Evolutionary conservation across 2,113 vertebrate species (phyloP).

Genomic region (Vanacampus margaritifer): DNA sequence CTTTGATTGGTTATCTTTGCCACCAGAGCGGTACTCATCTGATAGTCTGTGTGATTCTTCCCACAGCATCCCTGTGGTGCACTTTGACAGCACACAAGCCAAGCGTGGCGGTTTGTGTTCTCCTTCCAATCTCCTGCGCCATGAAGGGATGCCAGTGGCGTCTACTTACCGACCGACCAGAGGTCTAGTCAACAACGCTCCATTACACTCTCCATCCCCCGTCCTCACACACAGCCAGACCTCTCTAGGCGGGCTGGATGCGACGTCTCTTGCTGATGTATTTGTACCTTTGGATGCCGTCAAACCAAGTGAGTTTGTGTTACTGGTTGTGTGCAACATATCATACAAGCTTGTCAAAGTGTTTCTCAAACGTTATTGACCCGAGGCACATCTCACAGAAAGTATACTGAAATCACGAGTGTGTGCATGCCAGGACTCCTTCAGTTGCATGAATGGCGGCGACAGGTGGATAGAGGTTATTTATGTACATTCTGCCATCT

Average conservation of each 20-base stretch:
- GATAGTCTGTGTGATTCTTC: constrained; percentile 21
- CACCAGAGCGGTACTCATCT: background rate
- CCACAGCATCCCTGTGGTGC: constrained; percentile 61
- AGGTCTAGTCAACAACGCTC: constrained; percentile 69
- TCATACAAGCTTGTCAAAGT: background rate
- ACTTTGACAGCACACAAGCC: constrained; percentile 18
- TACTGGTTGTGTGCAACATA: background rate
- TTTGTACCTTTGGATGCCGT: constrained; percentile 87
- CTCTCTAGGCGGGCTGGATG: constrained; percentile 70
- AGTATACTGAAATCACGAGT: background rate
- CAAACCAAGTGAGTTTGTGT: constrained; percentile 84
- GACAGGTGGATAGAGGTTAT: background rate
- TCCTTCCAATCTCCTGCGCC: constrained; percentile 46
- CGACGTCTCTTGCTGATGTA: constrained; percentile 80
- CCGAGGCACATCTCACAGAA: background rate
- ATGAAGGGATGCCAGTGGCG: constrained; percentile 44
- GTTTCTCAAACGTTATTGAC: background rate
- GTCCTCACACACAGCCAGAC: constrained; percentile 65
- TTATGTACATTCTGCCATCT: background rate
- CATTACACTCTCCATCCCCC: constrained; percentile 73
- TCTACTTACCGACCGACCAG: constrained; percentile 35
- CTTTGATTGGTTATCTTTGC: background rate
- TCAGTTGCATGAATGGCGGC: background rate
- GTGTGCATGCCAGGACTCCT: background rate
- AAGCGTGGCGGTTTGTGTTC: constrained; percentile 5